Evolutionary conservation across 2,888 invertebrate species (phyloP).

Genomic region (Balanococcus diminutus): DNA sequence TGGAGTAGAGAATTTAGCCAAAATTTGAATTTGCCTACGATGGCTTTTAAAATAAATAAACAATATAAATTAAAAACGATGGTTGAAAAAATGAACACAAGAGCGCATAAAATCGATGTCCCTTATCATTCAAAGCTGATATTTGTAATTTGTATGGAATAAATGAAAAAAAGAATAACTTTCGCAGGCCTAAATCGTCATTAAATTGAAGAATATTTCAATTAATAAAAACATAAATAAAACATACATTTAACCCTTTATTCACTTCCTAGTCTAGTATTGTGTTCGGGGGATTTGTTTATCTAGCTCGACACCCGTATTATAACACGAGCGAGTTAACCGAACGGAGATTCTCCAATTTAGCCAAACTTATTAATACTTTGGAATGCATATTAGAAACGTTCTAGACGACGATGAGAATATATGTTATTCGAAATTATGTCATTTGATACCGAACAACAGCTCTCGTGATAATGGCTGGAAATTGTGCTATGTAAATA

Average conservation of each 20-base stretch:
- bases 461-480: not conserved
- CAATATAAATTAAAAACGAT: not conserved
- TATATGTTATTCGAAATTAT: not conserved
- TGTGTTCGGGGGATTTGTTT: not conserved
- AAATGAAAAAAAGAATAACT: not conserved
- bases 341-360: not conserved
- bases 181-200: not conserved
- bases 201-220: not conserved
- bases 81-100: not conserved
- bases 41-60: not conserved
- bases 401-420: not conserved
- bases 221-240: not conserved
- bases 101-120: not conserved
- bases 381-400: not conserved
- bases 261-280: conserved; percentile 4
- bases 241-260: conserved; percentile 11
- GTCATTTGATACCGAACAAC: not conserved
- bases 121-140: conserved; percentile 3
- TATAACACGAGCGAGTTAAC: not conserved
- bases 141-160: not conserved
- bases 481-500: not conserved
- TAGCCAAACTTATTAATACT: not conserved
- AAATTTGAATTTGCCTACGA: not conserved
- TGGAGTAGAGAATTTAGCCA: not conserved
- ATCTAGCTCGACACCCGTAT: not conserved